These are phyloP conservation scores for Oophaga sylvatica DNA, from an alignment of 2,797 vertebrate species.

Conservation along the genomic window DNA sequence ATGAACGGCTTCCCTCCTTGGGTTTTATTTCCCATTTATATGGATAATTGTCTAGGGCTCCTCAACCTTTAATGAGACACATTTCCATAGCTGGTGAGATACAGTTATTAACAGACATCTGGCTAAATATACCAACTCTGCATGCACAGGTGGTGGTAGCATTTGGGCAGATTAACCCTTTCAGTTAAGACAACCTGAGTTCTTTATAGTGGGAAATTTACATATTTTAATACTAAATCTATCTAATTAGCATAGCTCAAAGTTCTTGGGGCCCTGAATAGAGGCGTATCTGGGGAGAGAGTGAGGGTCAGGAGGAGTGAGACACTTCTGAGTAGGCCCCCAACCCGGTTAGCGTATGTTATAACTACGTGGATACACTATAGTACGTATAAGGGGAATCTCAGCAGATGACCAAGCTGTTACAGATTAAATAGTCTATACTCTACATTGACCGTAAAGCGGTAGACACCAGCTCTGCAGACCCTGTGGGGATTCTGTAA, in stretches of 20 bases:
- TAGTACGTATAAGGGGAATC: too few relatives aligned
- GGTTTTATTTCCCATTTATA: slow-evolving; percentile 19
- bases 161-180: slow-evolving; percentile 28
- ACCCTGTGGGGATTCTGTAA: too few relatives aligned
- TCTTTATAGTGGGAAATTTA: not conserved
- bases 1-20: not conserved
- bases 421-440: too few relatives aligned
- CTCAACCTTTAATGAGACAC: slow-evolving; percentile 32
- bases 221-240: not conserved
- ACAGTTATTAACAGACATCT: slow-evolving; percentile 24
- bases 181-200: not conserved
- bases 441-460: too few relatives aligned
- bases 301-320: too few relatives aligned
- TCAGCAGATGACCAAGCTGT: too few relatives aligned
- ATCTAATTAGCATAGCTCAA: not conserved
- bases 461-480: too few relatives aligned
- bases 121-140: slow-evolving; percentile 19
- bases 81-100: slow-evolving; percentile 33
- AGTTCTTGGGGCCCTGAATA: not conserved
- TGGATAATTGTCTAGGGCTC: slow-evolving; percentile 25
- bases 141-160: slow-evolving; percentile 13
- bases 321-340: too few relatives aligned
- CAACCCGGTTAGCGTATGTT: too few relatives aligned
- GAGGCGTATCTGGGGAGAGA: too few relatives aligned
- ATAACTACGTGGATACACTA: too few relatives aligned